These are phyloP conservation scores for Coturnix japonica DNA, from an alignment of 2,113 vertebrate genomes.

Conservation along the genomic window DNA sequence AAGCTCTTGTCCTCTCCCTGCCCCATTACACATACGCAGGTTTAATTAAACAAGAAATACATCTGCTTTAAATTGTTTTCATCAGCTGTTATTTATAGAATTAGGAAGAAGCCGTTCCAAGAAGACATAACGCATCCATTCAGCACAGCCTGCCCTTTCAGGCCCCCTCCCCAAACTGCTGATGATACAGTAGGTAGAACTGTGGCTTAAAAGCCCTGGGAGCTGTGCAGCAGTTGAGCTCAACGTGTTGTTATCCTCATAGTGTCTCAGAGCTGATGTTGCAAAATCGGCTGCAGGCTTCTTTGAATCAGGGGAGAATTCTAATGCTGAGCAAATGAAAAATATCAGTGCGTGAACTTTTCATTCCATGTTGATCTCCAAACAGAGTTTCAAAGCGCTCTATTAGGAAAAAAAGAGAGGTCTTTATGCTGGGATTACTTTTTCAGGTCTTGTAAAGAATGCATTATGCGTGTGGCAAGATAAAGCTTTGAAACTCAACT, in stretches of 20 bases:
- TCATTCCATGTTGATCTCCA: conserved; percentile 37
- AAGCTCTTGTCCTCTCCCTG: not conserved
- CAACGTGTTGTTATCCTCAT: not conserved
- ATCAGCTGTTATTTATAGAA: not conserved
- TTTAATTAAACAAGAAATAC: not conserved
- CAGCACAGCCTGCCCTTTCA: not conserved
- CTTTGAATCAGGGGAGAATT: not conserved
- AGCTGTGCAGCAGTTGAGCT: not conserved
- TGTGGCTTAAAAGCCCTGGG: not conserved
- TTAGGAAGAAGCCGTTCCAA: not conserved
- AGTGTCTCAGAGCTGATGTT: not conserved
- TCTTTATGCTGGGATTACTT: conserved; percentile 27
- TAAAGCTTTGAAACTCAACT: conserved; percentile 50
- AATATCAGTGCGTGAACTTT: conserved; percentile 1
- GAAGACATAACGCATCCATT: not conserved
- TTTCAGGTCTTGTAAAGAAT: conserved; percentile 35
- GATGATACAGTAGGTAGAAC: not conserved
- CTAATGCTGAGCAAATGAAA: conserved; percentile 30
- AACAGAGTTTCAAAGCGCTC: conserved; percentile 35
- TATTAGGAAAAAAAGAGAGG: not conserved
- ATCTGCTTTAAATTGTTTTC: not conserved
- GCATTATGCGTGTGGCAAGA: not conserved
- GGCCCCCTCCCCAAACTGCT: not conserved
- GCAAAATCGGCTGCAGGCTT: not conserved
- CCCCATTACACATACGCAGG: not conserved